These are phyloP conservation scores for Oreochromis tanganicae DNA, from an alignment of 2,113 vertebrate genomes.

Conservation along the genomic window DNA sequence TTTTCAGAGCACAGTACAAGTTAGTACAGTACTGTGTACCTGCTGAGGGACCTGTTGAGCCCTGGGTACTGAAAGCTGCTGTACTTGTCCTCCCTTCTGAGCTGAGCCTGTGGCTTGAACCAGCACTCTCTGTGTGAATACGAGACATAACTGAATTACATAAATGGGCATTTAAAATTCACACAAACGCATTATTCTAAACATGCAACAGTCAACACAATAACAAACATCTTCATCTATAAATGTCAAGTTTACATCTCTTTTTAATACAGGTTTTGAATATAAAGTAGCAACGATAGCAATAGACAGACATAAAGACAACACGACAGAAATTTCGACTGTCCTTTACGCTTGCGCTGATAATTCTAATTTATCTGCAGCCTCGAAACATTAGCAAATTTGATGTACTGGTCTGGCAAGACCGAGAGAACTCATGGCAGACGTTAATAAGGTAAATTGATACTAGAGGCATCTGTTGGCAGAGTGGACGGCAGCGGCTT, in stretches of 20 bases:
- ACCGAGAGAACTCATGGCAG: not conserved
- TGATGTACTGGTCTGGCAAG: not conserved
- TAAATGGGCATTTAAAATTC: constrained; percentile 27
- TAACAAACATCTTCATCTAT: not conserved
- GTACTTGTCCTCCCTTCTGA: constrained; percentile 87
- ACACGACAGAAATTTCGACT: not conserved
- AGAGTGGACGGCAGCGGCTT: not conserved
- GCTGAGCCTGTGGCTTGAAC: constrained; percentile 86
- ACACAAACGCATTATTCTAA: constrained; percentile 19
- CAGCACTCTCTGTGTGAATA: constrained; percentile 86
- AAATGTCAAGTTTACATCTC: not conserved
- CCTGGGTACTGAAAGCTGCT: constrained; percentile 85
- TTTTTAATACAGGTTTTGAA: not conserved
- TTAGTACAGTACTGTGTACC: constrained; percentile 78
- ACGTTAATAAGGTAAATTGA: constrained; percentile 51
- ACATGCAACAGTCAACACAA: constrained; percentile 7
- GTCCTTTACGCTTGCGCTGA: not conserved
- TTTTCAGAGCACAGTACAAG: constrained; percentile 52
- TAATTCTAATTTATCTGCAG: not conserved
- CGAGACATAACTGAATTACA: constrained; percentile 63
- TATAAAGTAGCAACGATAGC: not conserved
- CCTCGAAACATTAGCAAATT: not conserved
- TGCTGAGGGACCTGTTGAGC: constrained; percentile 89
- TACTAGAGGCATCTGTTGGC: not conserved
- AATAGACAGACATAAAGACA: not conserved